Evolutionary conservation across 2,888 invertebrate genomes (phyloP).

Genomic region (Gnatocerus cornutus): DNA sequence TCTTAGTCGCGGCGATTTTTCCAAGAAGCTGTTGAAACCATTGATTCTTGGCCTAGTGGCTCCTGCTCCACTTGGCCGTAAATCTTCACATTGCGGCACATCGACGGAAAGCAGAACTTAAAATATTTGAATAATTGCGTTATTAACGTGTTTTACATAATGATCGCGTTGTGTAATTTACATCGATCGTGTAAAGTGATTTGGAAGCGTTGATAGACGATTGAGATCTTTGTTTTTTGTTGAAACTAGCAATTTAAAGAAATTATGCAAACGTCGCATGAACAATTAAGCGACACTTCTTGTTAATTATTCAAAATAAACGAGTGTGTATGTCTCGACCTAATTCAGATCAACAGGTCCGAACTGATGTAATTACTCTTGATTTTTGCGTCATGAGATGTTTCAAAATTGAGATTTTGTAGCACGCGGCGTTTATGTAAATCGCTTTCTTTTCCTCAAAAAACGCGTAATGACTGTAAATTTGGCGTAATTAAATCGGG

Average conservation of each 20-base stretch:
- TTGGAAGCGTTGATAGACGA: neutral
- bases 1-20: no score
- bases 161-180: conserved; percentile 22
- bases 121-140: conserved; percentile 31
- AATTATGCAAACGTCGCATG: neutral
- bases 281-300: conserved; percentile 33
- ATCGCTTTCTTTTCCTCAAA: conserved; percentile 25
- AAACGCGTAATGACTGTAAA: conserved; percentile 3
- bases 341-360: conserved; percentile 39
- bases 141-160: conserved; percentile 37
- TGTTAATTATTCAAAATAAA: conserved; percentile 37
- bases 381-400: conserved; percentile 41
- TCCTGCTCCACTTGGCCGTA: no score
- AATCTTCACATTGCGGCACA: conserved; percentile 15
- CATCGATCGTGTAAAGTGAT: conserved; percentile 5
- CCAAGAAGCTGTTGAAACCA: no score
- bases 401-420: conserved; percentile 30
- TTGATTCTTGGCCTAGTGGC: no score
- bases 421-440: conserved; percentile 26
- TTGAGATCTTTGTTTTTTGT: conserved; percentile 3
- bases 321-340: conserved; percentile 27
- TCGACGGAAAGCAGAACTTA: conserved; percentile 12
- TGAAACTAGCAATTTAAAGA: no score
- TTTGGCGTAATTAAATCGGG: conserved; percentile 14
- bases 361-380: conserved; percentile 43